phyloP scores from a whole-genome alignment of 2,888 invertebrate genomes.

The Dolomedes plantarius region DNA sequence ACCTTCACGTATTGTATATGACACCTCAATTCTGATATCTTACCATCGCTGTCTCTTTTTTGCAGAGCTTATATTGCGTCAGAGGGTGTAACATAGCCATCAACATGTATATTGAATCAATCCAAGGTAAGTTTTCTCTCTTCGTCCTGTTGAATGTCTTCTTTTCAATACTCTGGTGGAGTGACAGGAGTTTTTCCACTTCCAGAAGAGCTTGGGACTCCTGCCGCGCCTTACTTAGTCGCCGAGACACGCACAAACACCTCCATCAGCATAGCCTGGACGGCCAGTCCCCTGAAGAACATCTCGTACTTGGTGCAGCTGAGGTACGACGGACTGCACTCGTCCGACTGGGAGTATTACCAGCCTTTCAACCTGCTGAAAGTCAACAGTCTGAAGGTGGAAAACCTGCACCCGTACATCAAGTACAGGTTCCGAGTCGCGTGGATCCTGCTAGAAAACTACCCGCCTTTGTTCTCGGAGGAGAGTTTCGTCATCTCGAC shows the following conservation, averaged over 20 bases:
- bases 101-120: slow-evolving; percentile 84
- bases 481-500: slow-evolving; percentile 77
- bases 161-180: neutral
- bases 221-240: slow-evolving; percentile 85
- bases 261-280: slow-evolving; percentile 88
- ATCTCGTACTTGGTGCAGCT: slow-evolving; percentile 83
- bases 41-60: too few species aligned
- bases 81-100: slow-evolving; percentile 89
- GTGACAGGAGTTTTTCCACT: slow-evolving; percentile 11
- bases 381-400: slow-evolving; percentile 79
- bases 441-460: slow-evolving; percentile 82
- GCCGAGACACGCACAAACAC: slow-evolving; percentile 86
- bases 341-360: slow-evolving; percentile 88
- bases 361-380: slow-evolving; percentile 68
- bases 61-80: slow-evolving; percentile 84
- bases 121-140: slow-evolving; percentile 80
- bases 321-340: slow-evolving; percentile 79
- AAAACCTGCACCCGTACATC: slow-evolving; percentile 89
- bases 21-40: too few species aligned
- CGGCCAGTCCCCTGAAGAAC: slow-evolving; percentile 77
- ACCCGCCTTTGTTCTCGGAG: slow-evolving; percentile 75
- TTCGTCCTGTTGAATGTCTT: neutral
- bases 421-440: slow-evolving; percentile 95
- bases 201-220: slow-evolving; percentile 82
- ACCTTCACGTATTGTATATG: too few species aligned